Evolutionary conservation across 2,797 vertebrate species (phyloP).

Genomic region (Myotis pilosus): DNA sequence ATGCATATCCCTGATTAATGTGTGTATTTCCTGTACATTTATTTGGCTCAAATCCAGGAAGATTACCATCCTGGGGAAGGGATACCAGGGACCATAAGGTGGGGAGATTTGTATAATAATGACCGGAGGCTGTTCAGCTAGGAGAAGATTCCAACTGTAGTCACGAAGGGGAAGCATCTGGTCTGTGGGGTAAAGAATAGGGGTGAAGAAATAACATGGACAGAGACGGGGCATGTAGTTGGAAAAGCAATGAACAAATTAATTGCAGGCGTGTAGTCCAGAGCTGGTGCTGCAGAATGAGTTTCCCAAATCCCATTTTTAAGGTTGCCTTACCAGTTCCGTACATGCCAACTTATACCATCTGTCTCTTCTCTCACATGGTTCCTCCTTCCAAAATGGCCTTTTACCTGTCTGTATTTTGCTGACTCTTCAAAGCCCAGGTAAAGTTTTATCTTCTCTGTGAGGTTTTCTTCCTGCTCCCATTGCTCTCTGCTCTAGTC

Average conservation of each 20-base stretch:
- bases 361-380: background rate
- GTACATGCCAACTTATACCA: background rate
- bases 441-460: background rate
- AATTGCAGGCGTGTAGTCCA: background rate
- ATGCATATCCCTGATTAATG: background rate
- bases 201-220: background rate
- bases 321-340: background rate
- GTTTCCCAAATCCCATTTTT: background rate
- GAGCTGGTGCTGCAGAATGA: background rate
- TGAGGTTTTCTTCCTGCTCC: background rate
- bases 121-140: background rate
- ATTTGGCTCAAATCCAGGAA: background rate
- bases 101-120: background rate
- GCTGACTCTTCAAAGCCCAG: background rate
- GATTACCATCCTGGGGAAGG: background rate
- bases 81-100: background rate
- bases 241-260: background rate
- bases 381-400: conserved; percentile 16
- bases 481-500: background rate
- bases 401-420: background rate
- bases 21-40: background rate
- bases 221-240: background rate
- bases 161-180: background rate
- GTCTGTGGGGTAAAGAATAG: background rate
- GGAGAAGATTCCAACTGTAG: background rate